Conservation (phyloP, 2,797 vertebrate species). For the Tokudaia tokunoshimensis region DNA sequence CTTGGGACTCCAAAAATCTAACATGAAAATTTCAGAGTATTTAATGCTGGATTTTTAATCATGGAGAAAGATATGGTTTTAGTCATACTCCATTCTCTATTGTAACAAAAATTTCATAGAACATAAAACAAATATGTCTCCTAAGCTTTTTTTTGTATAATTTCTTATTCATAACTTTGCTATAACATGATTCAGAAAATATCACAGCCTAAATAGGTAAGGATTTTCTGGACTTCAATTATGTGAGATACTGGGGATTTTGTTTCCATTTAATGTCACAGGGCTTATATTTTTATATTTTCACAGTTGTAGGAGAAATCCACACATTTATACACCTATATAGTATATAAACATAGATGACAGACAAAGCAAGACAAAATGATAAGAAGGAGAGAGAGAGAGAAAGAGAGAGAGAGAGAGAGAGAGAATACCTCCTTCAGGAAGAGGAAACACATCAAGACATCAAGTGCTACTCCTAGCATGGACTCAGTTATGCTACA, state of each 20-base stretch:
- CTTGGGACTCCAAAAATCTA: constrained; percentile 6
- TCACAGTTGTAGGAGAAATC: not conserved
- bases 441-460: not conserved
- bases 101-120: not conserved
- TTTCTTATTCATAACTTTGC: not conserved
- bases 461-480: not conserved
- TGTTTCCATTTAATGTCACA: not conserved
- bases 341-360: not conserved
- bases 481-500: too few species aligned
- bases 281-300: not conserved
- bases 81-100: not conserved
- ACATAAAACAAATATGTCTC: not conserved
- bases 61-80: constrained; percentile 20
- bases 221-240: not conserved
- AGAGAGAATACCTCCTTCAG: not conserved
- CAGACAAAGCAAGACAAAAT: not conserved
- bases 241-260: not conserved
- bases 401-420: not conserved
- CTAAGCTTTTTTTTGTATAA: not conserved
- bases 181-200: not conserved
- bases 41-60: not conserved
- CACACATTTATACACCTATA: not conserved
- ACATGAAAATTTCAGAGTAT: constrained; percentile 29
- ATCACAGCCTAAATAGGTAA: not conserved
- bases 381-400: not conserved